These are phyloP conservation scores for Phaethon lepturus DNA, from an alignment of 2,113 vertebrate species.

Conservation along the genomic window DNA sequence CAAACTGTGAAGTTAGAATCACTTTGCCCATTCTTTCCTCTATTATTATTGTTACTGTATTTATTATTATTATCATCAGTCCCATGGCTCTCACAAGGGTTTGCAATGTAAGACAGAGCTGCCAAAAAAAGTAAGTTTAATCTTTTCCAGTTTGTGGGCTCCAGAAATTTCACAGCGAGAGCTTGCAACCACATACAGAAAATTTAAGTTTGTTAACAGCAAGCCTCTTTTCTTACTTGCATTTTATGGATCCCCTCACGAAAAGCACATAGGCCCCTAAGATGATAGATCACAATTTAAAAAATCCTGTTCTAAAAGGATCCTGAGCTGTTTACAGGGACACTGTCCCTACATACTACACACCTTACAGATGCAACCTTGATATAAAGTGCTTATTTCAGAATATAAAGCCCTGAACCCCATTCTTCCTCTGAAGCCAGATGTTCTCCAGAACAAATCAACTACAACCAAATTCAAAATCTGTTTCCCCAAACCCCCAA, in stretches of 20 bases:
- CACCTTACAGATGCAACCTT: background rate
- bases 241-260: background rate
- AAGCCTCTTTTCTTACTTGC: background rate
- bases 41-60: background rate
- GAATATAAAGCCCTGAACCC: background rate
- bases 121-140: background rate
- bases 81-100: background rate
- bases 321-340: background rate
- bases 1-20: background rate
- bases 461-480: background rate
- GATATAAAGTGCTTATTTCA: background rate
- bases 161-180: background rate
- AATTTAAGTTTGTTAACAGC: background rate
- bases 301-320: background rate
- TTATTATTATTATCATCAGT: background rate
- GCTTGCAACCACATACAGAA: background rate
- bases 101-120: background rate
- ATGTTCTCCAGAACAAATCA: background rate
- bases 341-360: background rate
- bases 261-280: background rate
- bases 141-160: background rate
- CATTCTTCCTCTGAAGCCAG: background rate
- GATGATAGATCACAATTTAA: background rate
- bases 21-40: background rate
- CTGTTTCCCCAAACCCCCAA: background rate